phyloP scores from a whole-genome alignment of 2,888 invertebrate genomes.

The Drosophila parthenogenetica region DNA sequence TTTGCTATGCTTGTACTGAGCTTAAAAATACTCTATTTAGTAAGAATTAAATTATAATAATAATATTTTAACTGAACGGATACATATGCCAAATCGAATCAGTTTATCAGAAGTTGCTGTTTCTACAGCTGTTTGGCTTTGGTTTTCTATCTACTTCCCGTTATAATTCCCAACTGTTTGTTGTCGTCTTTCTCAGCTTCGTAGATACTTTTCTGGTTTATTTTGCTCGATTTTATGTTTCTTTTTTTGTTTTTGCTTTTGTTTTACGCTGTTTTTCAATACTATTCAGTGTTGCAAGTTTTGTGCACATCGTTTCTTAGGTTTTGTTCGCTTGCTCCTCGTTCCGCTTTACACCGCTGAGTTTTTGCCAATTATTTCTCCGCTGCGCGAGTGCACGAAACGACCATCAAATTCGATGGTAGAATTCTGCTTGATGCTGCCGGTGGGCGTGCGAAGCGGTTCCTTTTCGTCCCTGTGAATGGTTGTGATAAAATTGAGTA shows the following conservation, averaged over 20 bases:
- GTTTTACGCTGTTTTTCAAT: slow-evolving; percentile 38
- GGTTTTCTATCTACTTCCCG: slow-evolving; percentile 26
- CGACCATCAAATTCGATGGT: slow-evolving; percentile 93
- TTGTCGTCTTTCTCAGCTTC: slow-evolving; percentile 2
- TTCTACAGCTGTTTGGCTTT: slow-evolving; percentile 63
- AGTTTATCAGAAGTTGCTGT: slow-evolving; percentile 27
- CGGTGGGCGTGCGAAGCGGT: slow-evolving; percentile 88
- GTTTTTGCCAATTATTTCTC: slow-evolving; percentile 94
- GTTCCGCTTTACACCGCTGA: slow-evolving; percentile 89
- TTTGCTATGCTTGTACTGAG: slow-evolving; percentile 38
- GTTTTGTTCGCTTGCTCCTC: slow-evolving; percentile 1
- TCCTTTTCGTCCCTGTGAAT: slow-evolving; percentile 91
- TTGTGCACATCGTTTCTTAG: slow-evolving; percentile 54
- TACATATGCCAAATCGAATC: slow-evolving; percentile 41
- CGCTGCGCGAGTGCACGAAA: slow-evolving; percentile 92
- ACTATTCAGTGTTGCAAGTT: slow-evolving; percentile 49
- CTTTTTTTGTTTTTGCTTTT: slow-evolving; percentile 12
- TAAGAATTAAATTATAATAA: slow-evolving; percentile 35
- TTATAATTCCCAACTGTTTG: slow-evolving; percentile 24
- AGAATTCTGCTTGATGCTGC: slow-evolving; percentile 90
- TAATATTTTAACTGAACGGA: slow-evolving; percentile 24
- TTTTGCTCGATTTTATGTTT: slow-evolving; percentile 7
- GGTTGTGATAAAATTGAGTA: background rate
- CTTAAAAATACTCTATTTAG: slow-evolving; percentile 57
- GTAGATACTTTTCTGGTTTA: slow-evolving; percentile 19